phyloP scores from a whole-genome alignment of 1,140 invertebrate species.

The Drosophila punjabiensis region DNA sequence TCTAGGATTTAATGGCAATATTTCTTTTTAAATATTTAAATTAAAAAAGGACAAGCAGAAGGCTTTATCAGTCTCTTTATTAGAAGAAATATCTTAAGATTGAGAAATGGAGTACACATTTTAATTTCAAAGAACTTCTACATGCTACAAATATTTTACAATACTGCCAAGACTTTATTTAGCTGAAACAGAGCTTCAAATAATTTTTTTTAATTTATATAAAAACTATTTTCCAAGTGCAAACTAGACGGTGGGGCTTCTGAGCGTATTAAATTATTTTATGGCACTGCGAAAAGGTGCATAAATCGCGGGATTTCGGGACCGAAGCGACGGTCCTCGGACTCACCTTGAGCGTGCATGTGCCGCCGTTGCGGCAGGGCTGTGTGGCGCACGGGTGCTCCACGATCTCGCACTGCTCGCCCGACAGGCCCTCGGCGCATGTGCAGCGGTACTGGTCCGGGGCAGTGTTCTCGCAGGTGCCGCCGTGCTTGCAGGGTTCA shows the following conservation, averaged over 20 bases:
- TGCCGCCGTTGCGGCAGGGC: conserved; percentile 95
- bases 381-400: conserved; percentile 96
- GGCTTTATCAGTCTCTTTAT: not conserved
- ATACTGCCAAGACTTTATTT: not conserved
- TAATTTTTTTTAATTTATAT: not conserved
- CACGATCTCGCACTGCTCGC: conserved; percentile 95
- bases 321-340: not conserved
- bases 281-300: conserved; percentile 61
- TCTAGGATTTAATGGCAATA: too few relatives aligned
- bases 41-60: not conserved
- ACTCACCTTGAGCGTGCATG: conserved; percentile 87
- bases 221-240: conserved; percentile 11
- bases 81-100: too few relatives aligned
- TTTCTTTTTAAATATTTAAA: not conserved
- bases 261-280: conserved; percentile 72
- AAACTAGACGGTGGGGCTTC: not conserved
- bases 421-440: conserved; percentile 96
- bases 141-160: not conserved
- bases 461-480: conserved; percentile 97
- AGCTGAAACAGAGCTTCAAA: not conserved
- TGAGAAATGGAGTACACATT: not conserved
- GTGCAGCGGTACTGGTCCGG: conserved; percentile 96
- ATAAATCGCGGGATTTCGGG: conserved; percentile 58
- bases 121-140: not conserved
- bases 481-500: conserved; percentile 97